Percentiles rank a stretch among this genome's conserved stretches.
Evolutionary conservation across 2,113 vertebrate genomes (phyloP).

Genomic region (Leucopsar rothschildi): DNA sequence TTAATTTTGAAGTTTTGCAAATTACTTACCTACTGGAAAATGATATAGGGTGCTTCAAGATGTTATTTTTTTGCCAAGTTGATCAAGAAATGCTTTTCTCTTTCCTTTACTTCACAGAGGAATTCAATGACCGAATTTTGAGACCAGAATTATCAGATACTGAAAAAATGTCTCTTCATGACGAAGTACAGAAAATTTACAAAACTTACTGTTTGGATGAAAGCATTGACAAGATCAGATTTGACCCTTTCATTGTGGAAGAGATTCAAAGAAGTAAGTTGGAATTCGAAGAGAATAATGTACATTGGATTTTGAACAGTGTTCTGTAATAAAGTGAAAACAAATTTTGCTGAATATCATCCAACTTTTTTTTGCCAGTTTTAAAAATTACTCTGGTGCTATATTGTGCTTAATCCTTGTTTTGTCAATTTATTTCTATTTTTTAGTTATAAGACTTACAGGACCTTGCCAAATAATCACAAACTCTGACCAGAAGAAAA

Average conservation of each 20-base stretch:
- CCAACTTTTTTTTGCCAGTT: not conserved
- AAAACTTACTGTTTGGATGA: slow-evolving; percentile 93
- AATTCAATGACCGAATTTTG: slow-evolving; percentile 94
- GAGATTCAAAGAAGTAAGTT: slow-evolving; percentile 89
- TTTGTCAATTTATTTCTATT: not conserved
- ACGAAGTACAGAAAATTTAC: slow-evolving; percentile 90
- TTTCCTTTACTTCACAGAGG: slow-evolving; percentile 78
- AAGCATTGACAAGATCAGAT: slow-evolving; percentile 93
- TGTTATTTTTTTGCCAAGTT: not conserved
- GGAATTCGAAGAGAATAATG: not conserved
- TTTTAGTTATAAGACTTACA: not conserved
- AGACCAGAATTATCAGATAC: slow-evolving; percentile 85
- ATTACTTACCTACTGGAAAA: not conserved
- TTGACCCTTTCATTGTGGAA: slow-evolving; percentile 89
- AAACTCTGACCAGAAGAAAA: not conserved
- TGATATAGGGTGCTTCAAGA: not conserved
- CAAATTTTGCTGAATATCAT: not conserved
- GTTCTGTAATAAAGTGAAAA: not conserved
- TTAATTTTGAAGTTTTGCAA: not conserved
- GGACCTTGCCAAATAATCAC: not conserved
- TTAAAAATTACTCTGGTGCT: not conserved
- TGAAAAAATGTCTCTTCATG: slow-evolving; percentile 85
- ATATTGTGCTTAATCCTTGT: not conserved
- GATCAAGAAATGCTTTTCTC: not conserved
- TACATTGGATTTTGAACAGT: not conserved